phyloP scores from a whole-genome alignment of 2,888 invertebrate species.

The Amiota minor region DNA sequence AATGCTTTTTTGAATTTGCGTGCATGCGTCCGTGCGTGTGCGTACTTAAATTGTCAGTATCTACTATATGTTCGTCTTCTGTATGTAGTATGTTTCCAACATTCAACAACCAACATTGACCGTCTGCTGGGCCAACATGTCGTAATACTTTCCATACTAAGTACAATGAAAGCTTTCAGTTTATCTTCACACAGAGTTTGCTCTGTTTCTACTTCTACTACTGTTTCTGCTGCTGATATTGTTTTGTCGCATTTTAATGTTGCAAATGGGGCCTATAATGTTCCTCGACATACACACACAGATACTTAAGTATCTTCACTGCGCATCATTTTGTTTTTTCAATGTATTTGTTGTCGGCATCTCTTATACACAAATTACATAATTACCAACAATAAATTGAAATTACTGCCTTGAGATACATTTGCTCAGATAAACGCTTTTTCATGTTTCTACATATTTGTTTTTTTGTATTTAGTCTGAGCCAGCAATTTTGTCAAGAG shows the following conservation, averaged over 20 bases:
- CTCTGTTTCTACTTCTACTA: background rate
- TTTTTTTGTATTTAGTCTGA: slow-evolving; percentile 36
- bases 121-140: too few species aligned
- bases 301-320: background rate
- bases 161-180: background rate
- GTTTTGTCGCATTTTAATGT: slow-evolving; percentile 18
- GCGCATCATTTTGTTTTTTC: background rate
- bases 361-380: slow-evolving; percentile 53
- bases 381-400: slow-evolving; percentile 67
- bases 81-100: too few species aligned
- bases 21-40: slow-evolving; percentile 16
- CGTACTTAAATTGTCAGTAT: slow-evolving; percentile 15
- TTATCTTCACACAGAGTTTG: too few species aligned
- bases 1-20: slow-evolving; percentile 13
- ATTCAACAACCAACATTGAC: too few species aligned
- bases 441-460: slow-evolving; percentile 40
- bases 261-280: slow-evolving; percentile 19
- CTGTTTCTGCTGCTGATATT: background rate
- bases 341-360: background rate
- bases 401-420: slow-evolving; percentile 65
- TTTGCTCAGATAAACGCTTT: slow-evolving; percentile 52
- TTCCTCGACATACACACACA: slow-evolving; percentile 10
- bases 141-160: too few species aligned
- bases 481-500: slow-evolving; percentile 41
- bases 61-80: background rate